Percentiles rank a stretch among this genome's conserved stretches.
These are phyloP conservation scores for Apostichopus leukothele DNA, from an alignment of 53 echinoderm and acorn worm species.

Conservation along the genomic window DNA sequence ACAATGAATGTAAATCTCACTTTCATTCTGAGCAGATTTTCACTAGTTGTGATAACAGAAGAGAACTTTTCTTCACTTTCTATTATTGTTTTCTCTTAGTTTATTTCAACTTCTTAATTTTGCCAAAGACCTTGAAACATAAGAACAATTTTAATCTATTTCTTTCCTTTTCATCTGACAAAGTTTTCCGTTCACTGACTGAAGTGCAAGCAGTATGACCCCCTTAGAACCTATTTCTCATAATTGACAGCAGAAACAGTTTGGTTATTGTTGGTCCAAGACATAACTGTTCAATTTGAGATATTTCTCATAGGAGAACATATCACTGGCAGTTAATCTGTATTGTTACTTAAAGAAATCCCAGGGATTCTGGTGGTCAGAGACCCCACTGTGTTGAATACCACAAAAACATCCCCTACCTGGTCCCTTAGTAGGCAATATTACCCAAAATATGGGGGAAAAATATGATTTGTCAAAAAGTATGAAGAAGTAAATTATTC, in stretches of 20 bases:
- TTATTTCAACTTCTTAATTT: no score
- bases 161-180: no score
- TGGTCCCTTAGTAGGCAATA: neutral
- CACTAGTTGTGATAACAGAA: no score
- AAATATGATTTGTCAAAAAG: neutral
- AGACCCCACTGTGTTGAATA: neutral
- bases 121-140: no score
- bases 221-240: no score
- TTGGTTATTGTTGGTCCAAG: neutral
- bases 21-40: no score
- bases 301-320: neutral
- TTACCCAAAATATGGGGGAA: neutral
- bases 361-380: neutral
- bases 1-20: no score
- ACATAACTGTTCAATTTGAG: neutral
- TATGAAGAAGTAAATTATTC: neutral
- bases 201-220: no score
- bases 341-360: neutral
- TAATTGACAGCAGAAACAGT: neutral
- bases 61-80: no score
- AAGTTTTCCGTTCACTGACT: no score
- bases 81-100: no score
- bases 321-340: neutral
- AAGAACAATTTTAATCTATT: no score
- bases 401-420: constrained; percentile 14